Evolutionary conservation across 2,113 vertebrate genomes (phyloP).

Genomic region (Tor tambroides): DNA sequence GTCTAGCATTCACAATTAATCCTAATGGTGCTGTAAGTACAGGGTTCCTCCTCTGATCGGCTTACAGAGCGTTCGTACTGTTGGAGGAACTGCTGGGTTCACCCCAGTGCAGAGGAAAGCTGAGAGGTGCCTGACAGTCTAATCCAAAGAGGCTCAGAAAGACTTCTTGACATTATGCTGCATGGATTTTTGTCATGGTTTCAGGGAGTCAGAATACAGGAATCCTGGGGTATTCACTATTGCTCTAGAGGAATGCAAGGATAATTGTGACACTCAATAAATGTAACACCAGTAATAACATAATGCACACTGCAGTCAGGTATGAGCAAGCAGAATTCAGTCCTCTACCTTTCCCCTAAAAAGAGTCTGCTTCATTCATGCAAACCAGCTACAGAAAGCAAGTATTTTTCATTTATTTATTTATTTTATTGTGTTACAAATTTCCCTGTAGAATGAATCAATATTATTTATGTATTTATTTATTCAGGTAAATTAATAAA

Average conservation of each 20-base stretch:
- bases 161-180: constrained; percentile 15
- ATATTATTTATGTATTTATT: no score
- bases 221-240: constrained; percentile 15
- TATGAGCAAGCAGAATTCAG: background rate
- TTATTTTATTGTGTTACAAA: no score
- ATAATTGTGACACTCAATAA: background rate
- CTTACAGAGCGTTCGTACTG: background rate
- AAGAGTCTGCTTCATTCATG: background rate
- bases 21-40: constrained; percentile 10
- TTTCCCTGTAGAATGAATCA: no score
- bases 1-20: constrained; percentile 10
- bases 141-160: constrained; percentile 35
- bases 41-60: background rate
- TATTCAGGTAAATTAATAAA: no score
- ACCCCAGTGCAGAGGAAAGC: constrained; percentile 12
- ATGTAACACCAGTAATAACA: background rate
- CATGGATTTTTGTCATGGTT: constrained; percentile 18
- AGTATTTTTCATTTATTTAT: no score
- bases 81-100: constrained; percentile 16
- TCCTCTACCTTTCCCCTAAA: background rate
- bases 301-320: background rate
- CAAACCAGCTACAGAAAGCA: background rate
- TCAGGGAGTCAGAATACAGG: background rate
- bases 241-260: background rate
- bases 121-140: constrained; percentile 31